These are phyloP conservation scores for Apamea epomidion DNA, from an alignment of 2,888 invertebrate genomes.

Conservation along the genomic window DNA sequence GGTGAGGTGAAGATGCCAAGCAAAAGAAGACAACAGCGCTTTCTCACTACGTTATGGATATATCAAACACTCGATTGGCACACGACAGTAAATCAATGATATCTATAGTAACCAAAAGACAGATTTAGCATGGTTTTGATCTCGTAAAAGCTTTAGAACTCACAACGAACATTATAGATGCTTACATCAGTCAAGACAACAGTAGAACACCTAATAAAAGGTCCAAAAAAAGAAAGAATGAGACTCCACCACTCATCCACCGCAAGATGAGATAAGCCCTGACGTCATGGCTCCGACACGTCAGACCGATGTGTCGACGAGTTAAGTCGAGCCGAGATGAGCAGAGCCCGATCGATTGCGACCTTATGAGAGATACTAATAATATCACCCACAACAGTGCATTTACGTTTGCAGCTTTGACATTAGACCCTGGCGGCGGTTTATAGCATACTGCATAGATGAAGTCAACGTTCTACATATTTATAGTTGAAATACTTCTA, in stretches of 20 bases:
- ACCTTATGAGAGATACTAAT: constrained; percentile 44
- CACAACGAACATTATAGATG: not conserved
- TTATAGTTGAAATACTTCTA: not conserved
- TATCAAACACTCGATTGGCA: not conserved
- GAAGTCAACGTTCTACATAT: not conserved
- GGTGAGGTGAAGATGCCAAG: not conserved
- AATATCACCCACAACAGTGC: constrained; percentile 21
- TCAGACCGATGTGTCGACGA: constrained; percentile 11
- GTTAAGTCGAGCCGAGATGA: constrained; percentile 13
- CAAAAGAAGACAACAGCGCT: not conserved
- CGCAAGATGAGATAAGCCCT: constrained; percentile 24
- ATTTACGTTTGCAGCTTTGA: constrained; percentile 30
- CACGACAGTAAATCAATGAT: not conserved
- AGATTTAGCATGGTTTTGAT: not conserved
- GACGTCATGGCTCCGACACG: constrained; percentile 16
- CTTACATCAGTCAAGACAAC: not conserved
- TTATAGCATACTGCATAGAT: not conserved
- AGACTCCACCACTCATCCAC: not conserved
- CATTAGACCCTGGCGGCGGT: constrained; percentile 18
- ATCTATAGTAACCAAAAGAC: not conserved
- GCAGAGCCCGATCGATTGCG: constrained; percentile 30
- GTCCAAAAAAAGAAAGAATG: constrained; percentile 7
- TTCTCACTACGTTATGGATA: not conserved
- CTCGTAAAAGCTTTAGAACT: not conserved
- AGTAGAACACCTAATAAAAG: not conserved